phyloP scores from a whole-genome alignment of 2,888 invertebrate species.

The Fabriciana adippe region DNA sequence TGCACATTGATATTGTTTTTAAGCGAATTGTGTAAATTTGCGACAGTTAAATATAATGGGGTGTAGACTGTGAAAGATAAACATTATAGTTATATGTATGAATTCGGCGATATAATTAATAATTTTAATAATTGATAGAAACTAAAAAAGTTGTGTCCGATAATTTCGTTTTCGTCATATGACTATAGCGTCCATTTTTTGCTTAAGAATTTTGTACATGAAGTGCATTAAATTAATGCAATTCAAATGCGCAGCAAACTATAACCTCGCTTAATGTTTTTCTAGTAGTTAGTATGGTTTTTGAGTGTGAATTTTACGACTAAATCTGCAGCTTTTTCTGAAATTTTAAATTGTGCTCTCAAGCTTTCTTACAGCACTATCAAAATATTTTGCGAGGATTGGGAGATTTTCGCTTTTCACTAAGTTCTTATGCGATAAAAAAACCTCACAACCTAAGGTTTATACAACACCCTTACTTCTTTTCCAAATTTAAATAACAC shows the following conservation, averaged over 20 bases:
- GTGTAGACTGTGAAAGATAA: conserved; percentile 5
- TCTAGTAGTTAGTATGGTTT: conserved; percentile 74
- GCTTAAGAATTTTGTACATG: conserved; percentile 64
- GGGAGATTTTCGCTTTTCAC: conserved; percentile 38
- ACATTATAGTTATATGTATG: conserved; percentile 26
- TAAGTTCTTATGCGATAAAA: conserved; percentile 27
- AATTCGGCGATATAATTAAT: background rate
- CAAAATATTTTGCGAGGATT: conserved; percentile 39
- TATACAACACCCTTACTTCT: conserved; percentile 4
- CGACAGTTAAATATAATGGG: conserved; percentile 15
- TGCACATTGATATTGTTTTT: conserved; percentile 30
- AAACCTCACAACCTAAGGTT: conserved; percentile 6
- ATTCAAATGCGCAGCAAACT: conserved; percentile 58
- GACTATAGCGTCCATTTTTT: conserved; percentile 52
- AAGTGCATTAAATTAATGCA: conserved; percentile 59
- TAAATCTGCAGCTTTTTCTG: conserved; percentile 71
- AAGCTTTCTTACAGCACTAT: conserved; percentile 53
- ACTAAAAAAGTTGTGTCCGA: background rate
- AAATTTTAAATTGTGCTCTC: conserved; percentile 60
- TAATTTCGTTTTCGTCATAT: conserved; percentile 45
- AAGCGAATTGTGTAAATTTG: conserved; percentile 26
- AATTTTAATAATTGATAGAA: background rate
- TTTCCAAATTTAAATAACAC: conserved; percentile 6
- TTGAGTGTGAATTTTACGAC: conserved; percentile 72
- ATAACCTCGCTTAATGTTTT: conserved; percentile 76